Evolutionary conservation across 2,797 vertebrate genomes (phyloP), one percentile per base, ranked within the genome.

Genomic region (Knipowitschia caucasica): DNA sequence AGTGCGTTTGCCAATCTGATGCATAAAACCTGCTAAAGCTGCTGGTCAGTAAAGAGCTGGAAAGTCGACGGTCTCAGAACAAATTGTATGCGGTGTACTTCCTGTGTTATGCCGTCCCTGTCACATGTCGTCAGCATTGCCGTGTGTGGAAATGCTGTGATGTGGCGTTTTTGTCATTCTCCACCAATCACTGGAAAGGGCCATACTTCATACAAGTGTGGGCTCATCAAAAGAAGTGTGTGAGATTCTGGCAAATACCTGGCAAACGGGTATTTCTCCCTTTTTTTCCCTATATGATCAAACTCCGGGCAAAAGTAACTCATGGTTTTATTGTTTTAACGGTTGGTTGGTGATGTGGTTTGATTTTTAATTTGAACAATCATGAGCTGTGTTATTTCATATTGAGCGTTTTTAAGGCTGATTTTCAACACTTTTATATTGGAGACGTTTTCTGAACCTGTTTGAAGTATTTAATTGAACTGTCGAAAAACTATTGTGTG

Each of bases 91-190:
- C 60, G 7, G 73, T 85, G 65, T 53, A 35, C 63, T 81, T 59
- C 71, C 78, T 71, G 62, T 73, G 75, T 69, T 58, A 50, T 80
- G 84, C 79, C 27, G 66, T 69, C 58, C 69, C 40, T 59, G 47
- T 59, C 14, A 2, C 50, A 67, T 59, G 47, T 39, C 57, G 62
- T 50, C 21, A 53, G 25, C 40, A 50, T 39, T 29, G 11, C 21
- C 40, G 20, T 52, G 20, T 10, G 44, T 67, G 43, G 43, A 0
- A 50, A 25, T 47, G 11, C 52, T 36, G 43, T 58, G 53, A 56
- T 59, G 59, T 68, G 56, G 56, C 52, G 30, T 52, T 27, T n/a
- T 25, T 70, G 30, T 55, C 15, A 23, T n/a, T 15, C 50, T 3
- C 47, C 11, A 35, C 31, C 11, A 39, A 57, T 73, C 60, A 62